Evolutionary conservation across 2,797 vertebrate species (phyloP), one percentile per base, ranked within the genome.

Genomic region (Brachymystax lenok): DNA sequence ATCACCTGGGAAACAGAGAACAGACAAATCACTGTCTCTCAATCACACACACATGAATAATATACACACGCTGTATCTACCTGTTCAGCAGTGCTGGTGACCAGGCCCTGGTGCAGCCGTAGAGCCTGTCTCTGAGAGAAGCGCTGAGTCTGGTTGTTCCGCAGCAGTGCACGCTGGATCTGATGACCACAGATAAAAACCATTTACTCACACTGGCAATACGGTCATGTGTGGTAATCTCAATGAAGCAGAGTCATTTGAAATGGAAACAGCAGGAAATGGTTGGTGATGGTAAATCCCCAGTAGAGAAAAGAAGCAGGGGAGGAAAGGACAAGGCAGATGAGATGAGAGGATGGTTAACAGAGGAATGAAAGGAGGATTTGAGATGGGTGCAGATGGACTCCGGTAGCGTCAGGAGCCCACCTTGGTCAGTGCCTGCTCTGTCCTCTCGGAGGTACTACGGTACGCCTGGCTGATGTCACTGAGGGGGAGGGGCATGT

Each of bases 11-110:
- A 27, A n/a, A 86, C 80, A 77, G 40, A 24, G 59, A 24, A 54
- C 52, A 16, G 52, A 46, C 40, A 46, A 12, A 10, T 46, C 40
- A 46, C 40, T 3, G 10, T 46, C 40, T 46, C 40, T 3, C 40
- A 46, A 13, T 46, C 40, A 46, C 40, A 46, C 40, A 46, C 40
- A 12, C 40, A 40, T 10, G 0, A 46, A 12, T 46, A 13, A 46
- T 46, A 46, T 46, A 46, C 40, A 46, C 13, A 46, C 12, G 40
- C 21, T 63, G 59, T 3, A 24, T 30, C 3, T 21, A 40, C 97
- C 95, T 98, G 97, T 91, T 98, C 96, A 4, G 97, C 96, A 1
- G 96, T 96, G 93, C 96, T 98, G 90, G 95, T 97, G 90, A 97
- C 95, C 61, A 98, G 93, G 75, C 97, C 97, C 76, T 97, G 97